Conservation (phyloP, 2,888 invertebrate species). For the Noctua fimbriata region DNA sequence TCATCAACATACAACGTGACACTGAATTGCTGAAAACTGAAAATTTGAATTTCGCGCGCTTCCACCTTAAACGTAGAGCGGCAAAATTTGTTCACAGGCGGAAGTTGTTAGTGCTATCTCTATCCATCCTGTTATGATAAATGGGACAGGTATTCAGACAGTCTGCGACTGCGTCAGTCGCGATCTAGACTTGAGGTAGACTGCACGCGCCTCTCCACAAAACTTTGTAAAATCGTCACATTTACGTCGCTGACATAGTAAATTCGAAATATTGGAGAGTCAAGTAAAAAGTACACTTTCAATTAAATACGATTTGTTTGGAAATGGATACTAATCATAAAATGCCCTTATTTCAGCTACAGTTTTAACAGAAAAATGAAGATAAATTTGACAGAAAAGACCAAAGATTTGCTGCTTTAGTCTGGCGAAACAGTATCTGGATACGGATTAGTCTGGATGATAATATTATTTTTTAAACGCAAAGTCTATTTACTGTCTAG, state of each 20-base stretch:
- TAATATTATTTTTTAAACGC: neutral
- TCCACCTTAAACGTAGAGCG: neutral
- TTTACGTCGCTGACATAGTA: conserved; percentile 5
- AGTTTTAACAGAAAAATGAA: neutral
- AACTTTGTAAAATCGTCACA: conserved; percentile 28
- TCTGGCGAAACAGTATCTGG: neutral
- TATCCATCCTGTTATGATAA: conserved; percentile 15
- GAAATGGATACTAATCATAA: neutral
- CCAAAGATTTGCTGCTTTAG: neutral
- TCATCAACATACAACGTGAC: no score
- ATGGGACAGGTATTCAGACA: conserved; percentile 24
- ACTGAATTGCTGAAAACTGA: no score
- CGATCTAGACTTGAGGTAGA: conserved; percentile 21
- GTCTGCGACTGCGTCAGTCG: conserved; percentile 43
- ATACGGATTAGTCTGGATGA: no score
- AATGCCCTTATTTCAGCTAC: neutral
- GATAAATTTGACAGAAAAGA: neutral
- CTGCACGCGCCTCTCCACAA: conserved; percentile 27
- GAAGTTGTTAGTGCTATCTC: conserved; percentile 45
- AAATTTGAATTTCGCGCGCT: neutral
- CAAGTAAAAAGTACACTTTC: neutral
- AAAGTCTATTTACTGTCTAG: neutral
- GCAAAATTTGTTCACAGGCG: conserved; percentile 25
- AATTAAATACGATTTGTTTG: neutral
- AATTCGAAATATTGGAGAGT: neutral